Evolutionary conservation across 1,140 invertebrate species (phyloP).

Genomic region (Drosophila bifasciata): DNA sequence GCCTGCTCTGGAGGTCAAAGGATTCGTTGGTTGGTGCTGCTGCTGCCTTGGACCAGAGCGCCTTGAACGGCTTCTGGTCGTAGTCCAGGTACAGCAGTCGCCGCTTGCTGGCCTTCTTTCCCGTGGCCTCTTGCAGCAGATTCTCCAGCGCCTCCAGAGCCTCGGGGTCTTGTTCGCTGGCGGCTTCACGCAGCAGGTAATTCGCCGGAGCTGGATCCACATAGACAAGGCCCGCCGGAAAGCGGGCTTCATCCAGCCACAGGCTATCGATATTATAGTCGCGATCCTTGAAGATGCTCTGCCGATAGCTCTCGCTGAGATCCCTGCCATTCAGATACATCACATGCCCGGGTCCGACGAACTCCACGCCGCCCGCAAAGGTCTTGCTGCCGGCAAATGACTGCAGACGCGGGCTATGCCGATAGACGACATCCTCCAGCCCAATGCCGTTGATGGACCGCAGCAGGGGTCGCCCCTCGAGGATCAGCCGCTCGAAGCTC

Average conservation of each 20-base stretch:
- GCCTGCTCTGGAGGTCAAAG: conserved; percentile 5
- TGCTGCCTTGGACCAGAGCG: conserved; percentile 18
- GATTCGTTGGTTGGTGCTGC: not conserved
- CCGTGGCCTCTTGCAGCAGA: not conserved
- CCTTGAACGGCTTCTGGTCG: conserved; percentile 13
- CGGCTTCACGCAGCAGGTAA: not conserved
- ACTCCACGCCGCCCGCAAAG: conserved; percentile 43
- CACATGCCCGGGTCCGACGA: conserved; percentile 61
- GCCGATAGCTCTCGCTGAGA: conserved; percentile 64
- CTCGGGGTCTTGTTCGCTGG: too few relatives aligned
- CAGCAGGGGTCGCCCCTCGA: conserved; percentile 42
- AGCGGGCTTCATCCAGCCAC: conserved; percentile 54
- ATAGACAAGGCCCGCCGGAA: conserved; percentile 48
- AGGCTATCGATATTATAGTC: conserved; percentile 76
- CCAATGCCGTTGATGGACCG: conserved; percentile 64
- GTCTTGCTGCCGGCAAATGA: conserved; percentile 55
- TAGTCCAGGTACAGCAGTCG: conserved; percentile 68
- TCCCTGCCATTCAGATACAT: conserved; percentile 63
- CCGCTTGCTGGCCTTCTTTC: not conserved
- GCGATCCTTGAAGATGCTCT: conserved; percentile 60
- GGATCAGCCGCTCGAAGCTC: conserved; percentile 62
- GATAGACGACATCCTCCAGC: conserved; percentile 55
- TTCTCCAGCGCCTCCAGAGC: conserved; percentile 8
- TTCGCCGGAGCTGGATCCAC: not conserved
- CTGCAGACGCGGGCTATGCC: conserved; percentile 51